phyloP scores from a whole-genome alignment of 2,888 invertebrate species.

The Malthinus seriepunctatus region DNA sequence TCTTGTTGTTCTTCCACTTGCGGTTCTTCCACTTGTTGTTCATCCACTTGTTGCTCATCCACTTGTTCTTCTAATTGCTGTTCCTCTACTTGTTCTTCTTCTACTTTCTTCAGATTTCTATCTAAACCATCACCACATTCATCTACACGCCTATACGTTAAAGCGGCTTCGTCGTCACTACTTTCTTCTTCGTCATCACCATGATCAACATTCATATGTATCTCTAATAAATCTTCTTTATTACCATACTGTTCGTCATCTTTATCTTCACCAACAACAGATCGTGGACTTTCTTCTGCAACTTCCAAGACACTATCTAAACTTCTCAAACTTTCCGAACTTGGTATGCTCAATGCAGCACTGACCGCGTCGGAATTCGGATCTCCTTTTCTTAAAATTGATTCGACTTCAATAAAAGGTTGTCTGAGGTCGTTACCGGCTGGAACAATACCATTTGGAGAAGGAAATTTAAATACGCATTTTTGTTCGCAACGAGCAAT shows the following conservation, averaged over 20 bases:
- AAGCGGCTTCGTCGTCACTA: too few relatives aligned
- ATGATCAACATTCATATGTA: too few relatives aligned
- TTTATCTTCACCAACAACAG: slow-evolving; percentile 22
- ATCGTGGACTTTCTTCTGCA: background rate
- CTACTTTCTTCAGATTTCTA: too few relatives aligned
- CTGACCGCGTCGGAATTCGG: background rate
- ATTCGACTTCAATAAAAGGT: slow-evolving; percentile 43
- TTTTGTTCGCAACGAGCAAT: slow-evolving; percentile 12
- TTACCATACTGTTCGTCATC: background rate
- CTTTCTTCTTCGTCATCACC: too few relatives aligned
- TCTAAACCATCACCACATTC: too few relatives aligned
- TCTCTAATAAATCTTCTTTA: too few relatives aligned
- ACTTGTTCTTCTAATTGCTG: too few relatives aligned
- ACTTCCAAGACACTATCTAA: background rate
- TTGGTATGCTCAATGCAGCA: background rate
- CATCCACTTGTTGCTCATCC: too few relatives aligned
- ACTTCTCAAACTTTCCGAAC: background rate
- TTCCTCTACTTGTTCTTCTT: too few relatives aligned
- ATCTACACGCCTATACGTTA: too few relatives aligned
- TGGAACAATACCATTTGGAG: slow-evolving; percentile 41
- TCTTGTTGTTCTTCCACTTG: too few relatives aligned
- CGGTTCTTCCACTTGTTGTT: too few relatives aligned
- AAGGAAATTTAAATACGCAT: slow-evolving; percentile 32
- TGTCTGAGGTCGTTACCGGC: slow-evolving; percentile 35
- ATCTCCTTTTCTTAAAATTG: slow-evolving; percentile 23